Evolutionary conservation across 1,140 invertebrate genomes (phyloP).

Genomic region (Pachyrhynchus sulphureomaculatus): DNA sequence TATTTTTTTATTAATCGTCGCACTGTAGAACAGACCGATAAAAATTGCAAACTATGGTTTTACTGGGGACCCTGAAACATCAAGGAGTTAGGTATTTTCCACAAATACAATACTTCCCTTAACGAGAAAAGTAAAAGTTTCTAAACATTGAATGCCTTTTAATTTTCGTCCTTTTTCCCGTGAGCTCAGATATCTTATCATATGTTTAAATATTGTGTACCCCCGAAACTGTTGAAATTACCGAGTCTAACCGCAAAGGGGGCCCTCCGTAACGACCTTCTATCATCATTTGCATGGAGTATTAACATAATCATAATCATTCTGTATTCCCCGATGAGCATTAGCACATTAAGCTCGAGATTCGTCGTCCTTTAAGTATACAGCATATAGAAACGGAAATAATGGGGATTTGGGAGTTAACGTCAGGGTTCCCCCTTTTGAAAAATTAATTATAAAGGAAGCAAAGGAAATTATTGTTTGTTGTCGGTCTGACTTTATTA

Average conservation of each 20-base stretch:
- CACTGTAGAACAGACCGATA: too few relatives aligned
- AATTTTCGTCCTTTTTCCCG: background rate
- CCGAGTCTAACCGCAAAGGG: conserved; percentile 2
- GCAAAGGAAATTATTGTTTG: background rate
- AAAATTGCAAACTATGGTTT: too few relatives aligned
- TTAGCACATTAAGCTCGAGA: conserved; percentile 32
- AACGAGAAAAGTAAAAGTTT: too few relatives aligned
- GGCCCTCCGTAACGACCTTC: conserved; percentile 16
- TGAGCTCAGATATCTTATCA: background rate
- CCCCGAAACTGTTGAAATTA: background rate
- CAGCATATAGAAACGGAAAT: conserved; percentile 15
- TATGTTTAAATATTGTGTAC: background rate
- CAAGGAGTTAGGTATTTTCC: too few relatives aligned
- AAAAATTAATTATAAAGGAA: conserved; percentile 1
- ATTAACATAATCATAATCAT: conserved; percentile 36
- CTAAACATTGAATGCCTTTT: too few relatives aligned
- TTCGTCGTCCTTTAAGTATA: background rate
- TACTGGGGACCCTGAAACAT: too few relatives aligned
- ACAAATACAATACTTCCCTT: too few relatives aligned
- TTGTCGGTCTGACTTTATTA: too few relatives aligned
- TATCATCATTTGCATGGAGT: conserved; percentile 33
- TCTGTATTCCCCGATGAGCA: conserved; percentile 33
- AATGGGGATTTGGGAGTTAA: background rate
- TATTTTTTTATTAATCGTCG: too few relatives aligned
- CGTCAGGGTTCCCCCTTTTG: background rate